Evolutionary conservation across 2,113 vertebrate genomes (phyloP).

Genomic region (Ceyx melanurus): DNA sequence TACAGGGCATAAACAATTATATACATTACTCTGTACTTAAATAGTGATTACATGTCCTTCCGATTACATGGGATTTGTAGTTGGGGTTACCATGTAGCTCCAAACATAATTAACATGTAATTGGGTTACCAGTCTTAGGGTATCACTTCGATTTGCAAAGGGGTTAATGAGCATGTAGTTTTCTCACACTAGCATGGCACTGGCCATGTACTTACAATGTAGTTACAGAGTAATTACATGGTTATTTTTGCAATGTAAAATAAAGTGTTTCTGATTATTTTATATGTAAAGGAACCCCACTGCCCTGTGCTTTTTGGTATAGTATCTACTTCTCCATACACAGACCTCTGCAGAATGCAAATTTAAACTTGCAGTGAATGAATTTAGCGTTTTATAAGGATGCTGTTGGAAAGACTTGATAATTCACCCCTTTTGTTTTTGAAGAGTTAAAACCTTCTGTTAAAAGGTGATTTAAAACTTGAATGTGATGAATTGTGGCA

Average conservation of each 20-base stretch:
- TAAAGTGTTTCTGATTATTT: constrained; percentile 88
- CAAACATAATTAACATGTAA: constrained; percentile 70
- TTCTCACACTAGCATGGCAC: constrained; percentile 75
- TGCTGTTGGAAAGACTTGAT: constrained; percentile 97
- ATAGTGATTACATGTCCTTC: constrained; percentile 67
- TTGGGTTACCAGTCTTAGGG: constrained; percentile 70
- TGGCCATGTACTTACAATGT: constrained; percentile 77
- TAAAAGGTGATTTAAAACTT: constrained; percentile 99
- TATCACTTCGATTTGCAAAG: constrained; percentile 71
- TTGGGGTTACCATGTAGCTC: constrained; percentile 79
- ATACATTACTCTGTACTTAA: constrained; percentile 79
- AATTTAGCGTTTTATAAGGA: constrained; percentile 89
- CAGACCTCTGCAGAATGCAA: constrained; percentile 97
- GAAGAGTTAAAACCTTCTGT: constrained; percentile 90
- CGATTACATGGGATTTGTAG: constrained; percentile 71
- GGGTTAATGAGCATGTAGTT: constrained; percentile 70
- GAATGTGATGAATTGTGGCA: constrained; percentile 99
- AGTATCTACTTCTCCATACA: constrained; percentile 95
- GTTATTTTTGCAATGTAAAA: constrained; percentile 87
- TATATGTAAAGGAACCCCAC: constrained; percentile 87
- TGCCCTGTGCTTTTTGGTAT: constrained; percentile 86
- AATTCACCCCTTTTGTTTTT: constrained; percentile 96
- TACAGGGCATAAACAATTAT: constrained; percentile 84
- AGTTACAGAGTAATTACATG: constrained; percentile 84
- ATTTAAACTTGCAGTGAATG: constrained; percentile 91